Evolutionary conservation across 1,140 invertebrate species (phyloP), one percentile per base, ranked within the genome.

Genomic region (Drosophila nigromelanica): DNA sequence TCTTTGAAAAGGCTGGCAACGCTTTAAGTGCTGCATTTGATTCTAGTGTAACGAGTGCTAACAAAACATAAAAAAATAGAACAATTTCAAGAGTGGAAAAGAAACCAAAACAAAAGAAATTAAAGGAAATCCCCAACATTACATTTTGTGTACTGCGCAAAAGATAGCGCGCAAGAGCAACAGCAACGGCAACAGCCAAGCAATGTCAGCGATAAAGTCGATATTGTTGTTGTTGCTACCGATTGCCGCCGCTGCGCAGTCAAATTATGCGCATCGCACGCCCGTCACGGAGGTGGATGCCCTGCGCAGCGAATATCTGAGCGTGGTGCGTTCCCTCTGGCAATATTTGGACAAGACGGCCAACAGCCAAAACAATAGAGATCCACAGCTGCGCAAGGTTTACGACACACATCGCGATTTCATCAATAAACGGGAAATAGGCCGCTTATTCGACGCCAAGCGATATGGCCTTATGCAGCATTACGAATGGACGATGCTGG

Each of bases 281-380:
- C 67, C 76, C n/a, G 43, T 48, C 10, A 50, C 73, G 39, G 61
- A 79, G 27, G 92, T 95, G 8, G 95, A 95, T 78, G 73, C 92
- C 40, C 71, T 94, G 55, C 93, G 95, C 33, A 90, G 92, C 4
- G 91, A 94, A 35, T 93, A 95, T 64, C 78, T 95, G 5, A 71
- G 81, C 6, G 71, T 92, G 52, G 87, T 90, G 43, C 73, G 79
- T 11, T 68, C 73, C 7, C 56, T 91, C 4, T 91, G 89, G 92
- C 55, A 78, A 51, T 90, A 90, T 74, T 47, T 92, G 61, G 43
- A 71, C 47, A 85, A 80, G 33, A 73, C 79, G 43, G 71, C 74
- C 11, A 77, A 78, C 35, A 81, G 70, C 18, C 67, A 61, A 30
- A 91, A 85, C 27, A 91, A 86, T 55, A 64, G 73, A 27, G 83